Base-by-base conservation (phyloP, 2,888 invertebrate species). In the Megaustenia siamemsis region DNA sequence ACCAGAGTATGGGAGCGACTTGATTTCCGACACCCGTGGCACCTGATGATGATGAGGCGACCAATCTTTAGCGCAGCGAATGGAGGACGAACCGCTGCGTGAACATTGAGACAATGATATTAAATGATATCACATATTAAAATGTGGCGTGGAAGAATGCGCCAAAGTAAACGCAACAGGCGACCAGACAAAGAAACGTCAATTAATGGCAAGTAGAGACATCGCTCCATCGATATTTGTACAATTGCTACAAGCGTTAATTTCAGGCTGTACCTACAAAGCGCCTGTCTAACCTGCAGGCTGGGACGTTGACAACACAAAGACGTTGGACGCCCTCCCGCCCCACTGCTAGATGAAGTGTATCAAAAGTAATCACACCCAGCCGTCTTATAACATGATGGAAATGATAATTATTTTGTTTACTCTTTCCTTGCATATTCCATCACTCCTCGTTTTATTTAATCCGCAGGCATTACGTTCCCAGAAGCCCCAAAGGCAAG, bases 371-470 rank as follows among this genome's bases (percentile, higher is more conserved):
- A 43, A 71, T 71, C 43, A 38, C n/a, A 43, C 5, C 69, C 2
- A n/a, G 40, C 24, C 69, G 10, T 71, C 68, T 43, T 43, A 24
- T 43, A 6, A 3, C 68, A 43, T 43, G 5, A 15, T 24, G 24
- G n/a, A 71, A 68, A 71, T 71, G 6, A 71, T 43, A 71, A 71
- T 71, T 71, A 71, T 71, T 71, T 40, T 71, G 24, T 71, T 71
- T 71, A 71, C 69, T 21, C 15, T 63, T 18, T 56, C 56, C 10
- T 38, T 40, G 38, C 18, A 4, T 18, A 21, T 24, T 35, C 21
- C 40, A 5, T 43, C n/a, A n/a, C 24, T 12, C 1, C n/a, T 43
- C 43, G 6, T 40, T 71, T 71, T 68, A 43, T 43, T 43, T 43
- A 43, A 15, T 15, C 38, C n/a, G 28, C 40, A 71, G 43, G 43